Evolutionary conservation across 2,113 vertebrate genomes (phyloP).

Genomic region (Antigone vipio): DNA sequence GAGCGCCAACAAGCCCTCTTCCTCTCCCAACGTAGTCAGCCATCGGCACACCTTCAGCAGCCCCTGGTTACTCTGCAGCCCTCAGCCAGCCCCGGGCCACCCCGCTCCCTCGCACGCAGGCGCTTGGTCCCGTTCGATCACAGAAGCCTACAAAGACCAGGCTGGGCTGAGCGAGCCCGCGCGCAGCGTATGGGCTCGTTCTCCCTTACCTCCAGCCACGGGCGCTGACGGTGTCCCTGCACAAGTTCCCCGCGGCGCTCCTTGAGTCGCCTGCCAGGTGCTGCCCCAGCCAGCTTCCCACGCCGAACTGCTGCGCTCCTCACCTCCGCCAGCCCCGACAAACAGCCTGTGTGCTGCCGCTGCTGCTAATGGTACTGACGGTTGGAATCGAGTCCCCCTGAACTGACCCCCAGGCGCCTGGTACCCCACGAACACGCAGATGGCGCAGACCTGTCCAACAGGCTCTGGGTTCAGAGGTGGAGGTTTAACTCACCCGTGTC

Average conservation of each 20-base stretch:
- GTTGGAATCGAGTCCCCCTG: neutral
- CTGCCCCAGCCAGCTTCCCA: neutral
- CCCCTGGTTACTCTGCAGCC: neutral
- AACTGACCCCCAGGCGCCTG: too few species aligned
- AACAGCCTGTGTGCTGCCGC: neutral
- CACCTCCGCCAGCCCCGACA: neutral
- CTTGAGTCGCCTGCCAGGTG: neutral
- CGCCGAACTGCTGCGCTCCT: neutral
- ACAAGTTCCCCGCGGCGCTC: neutral
- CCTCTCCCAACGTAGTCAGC: neutral
- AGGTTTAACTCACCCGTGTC: neutral
- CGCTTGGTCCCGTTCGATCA: rapidly evolving
- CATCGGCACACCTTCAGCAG: neutral
- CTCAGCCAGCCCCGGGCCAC: neutral
- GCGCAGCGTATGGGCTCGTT: rapidly evolving
- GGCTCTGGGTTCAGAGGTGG: neutral
- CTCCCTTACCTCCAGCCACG: neutral
- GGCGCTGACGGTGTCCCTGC: neutral
- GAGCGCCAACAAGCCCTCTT: neutral
- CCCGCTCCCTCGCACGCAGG: rapidly evolving
- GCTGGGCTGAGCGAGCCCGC: neutral
- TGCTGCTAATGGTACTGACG: neutral
- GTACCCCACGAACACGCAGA: rapidly evolving
- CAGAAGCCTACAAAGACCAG: too few species aligned
- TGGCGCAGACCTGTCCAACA: neutral